These are phyloP conservation scores for Streptopelia turtur DNA, from an alignment of 2,797 vertebrate species.

Conservation along the genomic window DNA sequence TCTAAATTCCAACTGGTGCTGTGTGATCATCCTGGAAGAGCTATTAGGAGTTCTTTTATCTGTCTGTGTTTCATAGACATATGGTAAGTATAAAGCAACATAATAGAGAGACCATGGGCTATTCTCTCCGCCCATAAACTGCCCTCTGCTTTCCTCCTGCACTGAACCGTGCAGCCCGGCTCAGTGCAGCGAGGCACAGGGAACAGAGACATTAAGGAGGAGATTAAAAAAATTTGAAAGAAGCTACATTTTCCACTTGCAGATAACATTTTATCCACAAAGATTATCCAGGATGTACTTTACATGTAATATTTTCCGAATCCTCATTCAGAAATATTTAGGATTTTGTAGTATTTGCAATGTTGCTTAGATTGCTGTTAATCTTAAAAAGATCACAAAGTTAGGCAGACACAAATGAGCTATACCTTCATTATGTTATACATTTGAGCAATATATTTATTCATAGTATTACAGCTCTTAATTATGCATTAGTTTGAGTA, in stretches of 20 bases:
- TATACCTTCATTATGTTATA: neutral
- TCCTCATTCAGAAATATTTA: neutral
- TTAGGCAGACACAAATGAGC: neutral
- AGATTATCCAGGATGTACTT: neutral
- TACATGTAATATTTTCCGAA: neutral
- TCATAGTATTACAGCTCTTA: neutral
- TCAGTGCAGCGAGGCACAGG: rapidly evolving
- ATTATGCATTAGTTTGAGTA: neutral
- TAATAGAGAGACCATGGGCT: rapidly evolving
- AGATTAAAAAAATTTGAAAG: neutral
- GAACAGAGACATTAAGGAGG: neutral
- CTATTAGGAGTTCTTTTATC: neutral
- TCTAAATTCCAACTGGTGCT: neutral
- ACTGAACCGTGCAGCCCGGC: neutral
- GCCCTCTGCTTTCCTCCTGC: neutral
- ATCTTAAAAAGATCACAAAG: neutral
- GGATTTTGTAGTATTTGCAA: neutral
- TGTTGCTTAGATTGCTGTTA: neutral
- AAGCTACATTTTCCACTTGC: neutral
- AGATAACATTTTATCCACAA: neutral
- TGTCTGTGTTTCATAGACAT: neutral
- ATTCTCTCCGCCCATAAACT: neutral
- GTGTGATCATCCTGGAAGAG: neutral
- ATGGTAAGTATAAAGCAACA: neutral
- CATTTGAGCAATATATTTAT: neutral